phyloP scores from a whole-genome alignment of 2,888 invertebrate species.

The Nudaria mundana region DNA sequence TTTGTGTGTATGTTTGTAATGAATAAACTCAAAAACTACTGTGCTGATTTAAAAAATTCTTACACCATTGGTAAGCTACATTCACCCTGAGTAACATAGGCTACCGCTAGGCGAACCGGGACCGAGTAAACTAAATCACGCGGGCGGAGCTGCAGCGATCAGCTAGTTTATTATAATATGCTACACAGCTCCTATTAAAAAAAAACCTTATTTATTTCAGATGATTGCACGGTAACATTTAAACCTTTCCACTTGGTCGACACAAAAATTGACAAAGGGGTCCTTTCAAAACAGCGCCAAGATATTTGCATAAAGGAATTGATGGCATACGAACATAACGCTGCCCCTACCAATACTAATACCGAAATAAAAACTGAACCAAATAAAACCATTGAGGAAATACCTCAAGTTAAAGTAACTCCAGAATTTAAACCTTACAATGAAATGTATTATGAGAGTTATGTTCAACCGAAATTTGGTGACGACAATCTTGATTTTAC shows the following conservation, averaged over 20 bases:
- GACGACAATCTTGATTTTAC: neutral
- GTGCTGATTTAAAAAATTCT: too few species aligned
- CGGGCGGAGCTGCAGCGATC: neutral
- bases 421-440: too few species aligned
- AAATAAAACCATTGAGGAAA: neutral
- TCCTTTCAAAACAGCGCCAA: too few species aligned
- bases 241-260: conserved; percentile 26
- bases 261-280: neutral
- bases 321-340: neutral
- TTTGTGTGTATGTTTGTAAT: too few species aligned
- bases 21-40: too few species aligned
- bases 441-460: neutral
- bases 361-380: neutral
- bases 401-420: neutral
- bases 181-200: neutral
- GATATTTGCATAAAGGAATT: too few species aligned
- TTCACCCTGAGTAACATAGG: too few species aligned
- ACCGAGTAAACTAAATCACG: too few species aligned
- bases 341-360: neutral
- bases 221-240: neutral
- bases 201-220: conserved; percentile 12
- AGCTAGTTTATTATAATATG: neutral
- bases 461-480: neutral
- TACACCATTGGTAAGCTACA: too few species aligned
- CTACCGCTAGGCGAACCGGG: too few species aligned